These are phyloP conservation scores for Euura saliciscinereae DNA, from an alignment of 1,140 invertebrate species.

Conservation along the genomic window DNA sequence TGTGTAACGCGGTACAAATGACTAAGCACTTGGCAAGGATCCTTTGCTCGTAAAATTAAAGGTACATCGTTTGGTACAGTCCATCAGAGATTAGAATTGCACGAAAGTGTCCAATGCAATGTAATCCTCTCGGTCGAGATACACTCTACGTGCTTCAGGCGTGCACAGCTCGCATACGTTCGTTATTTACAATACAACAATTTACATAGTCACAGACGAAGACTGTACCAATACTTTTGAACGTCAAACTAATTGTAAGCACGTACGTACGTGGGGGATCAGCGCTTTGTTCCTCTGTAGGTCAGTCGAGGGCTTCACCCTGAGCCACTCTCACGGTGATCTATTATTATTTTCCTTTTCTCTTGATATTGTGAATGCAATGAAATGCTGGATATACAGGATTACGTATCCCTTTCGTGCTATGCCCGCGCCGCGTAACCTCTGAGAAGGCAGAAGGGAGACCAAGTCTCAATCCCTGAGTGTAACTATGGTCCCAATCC, in stretches of 20 bases:
- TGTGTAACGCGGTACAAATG: constrained; percentile 2
- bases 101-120: too few relatives aligned
- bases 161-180: too few relatives aligned
- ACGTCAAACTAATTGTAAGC: too few relatives aligned
- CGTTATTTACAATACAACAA: too few relatives aligned
- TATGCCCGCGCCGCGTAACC: not conserved
- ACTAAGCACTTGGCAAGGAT: constrained; percentile 14
- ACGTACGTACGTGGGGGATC: too few relatives aligned
- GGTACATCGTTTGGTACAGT: not conserved
- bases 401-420: not conserved
- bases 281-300: too few relatives aligned
- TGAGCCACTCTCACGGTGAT: not conserved
- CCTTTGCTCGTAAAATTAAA: constrained; percentile 14
- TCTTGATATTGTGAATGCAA: not conserved
- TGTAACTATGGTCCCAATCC: not conserved
- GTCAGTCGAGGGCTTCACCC: not conserved
- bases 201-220: too few relatives aligned
- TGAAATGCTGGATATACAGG: not conserved
- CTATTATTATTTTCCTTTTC: not conserved
- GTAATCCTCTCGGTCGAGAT: too few relatives aligned
- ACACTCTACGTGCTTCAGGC: too few relatives aligned
- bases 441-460: not conserved
- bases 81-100: too few relatives aligned
- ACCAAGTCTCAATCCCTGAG: not conserved
- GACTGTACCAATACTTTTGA: too few relatives aligned